Percentiles rank a stretch among this genome's conserved stretches.
Evolutionary conservation across 2,888 invertebrate genomes (phyloP).

Genomic region (Bimastos eiseni): DNA sequence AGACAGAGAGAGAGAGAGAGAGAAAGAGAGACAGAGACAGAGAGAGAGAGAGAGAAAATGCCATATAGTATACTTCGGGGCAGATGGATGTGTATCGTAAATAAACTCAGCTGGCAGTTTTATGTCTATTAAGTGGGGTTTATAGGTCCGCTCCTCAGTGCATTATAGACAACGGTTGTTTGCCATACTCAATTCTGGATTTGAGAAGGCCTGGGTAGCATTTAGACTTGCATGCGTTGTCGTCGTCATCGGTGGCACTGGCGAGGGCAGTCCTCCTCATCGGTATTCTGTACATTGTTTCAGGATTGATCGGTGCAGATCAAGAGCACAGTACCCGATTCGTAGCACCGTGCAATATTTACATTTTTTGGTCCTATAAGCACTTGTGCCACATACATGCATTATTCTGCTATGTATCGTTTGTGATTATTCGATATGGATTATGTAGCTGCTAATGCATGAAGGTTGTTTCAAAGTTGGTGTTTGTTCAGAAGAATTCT

Average conservation of each 20-base stretch:
- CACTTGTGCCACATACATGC: neutral
- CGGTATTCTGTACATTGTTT: neutral
- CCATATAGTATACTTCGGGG: neutral
- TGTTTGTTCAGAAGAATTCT: neutral
- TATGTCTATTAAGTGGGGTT: neutral
- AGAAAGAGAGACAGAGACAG: neutral
- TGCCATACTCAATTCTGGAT: neutral
- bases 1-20: neutral
- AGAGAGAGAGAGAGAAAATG: neutral
- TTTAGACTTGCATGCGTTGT: neutral
- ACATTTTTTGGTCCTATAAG: neutral
- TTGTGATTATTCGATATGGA: neutral
- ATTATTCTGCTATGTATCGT: neutral
- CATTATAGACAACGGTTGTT: neutral
- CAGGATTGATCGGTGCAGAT: neutral
- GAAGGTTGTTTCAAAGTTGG: neutral
- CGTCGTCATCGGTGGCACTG: neutral
- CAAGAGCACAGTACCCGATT: neutral
- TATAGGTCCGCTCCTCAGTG: neutral
- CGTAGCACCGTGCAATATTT: neutral
- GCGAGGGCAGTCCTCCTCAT: neutral
- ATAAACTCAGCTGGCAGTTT: neutral
- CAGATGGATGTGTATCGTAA: slow-evolving; percentile 13
- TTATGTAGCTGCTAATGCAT: neutral
- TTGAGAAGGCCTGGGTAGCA: neutral